Evolutionary conservation across 2,888 invertebrate species (phyloP).

Genomic region (Parapristionchus giblindavisi): DNA sequence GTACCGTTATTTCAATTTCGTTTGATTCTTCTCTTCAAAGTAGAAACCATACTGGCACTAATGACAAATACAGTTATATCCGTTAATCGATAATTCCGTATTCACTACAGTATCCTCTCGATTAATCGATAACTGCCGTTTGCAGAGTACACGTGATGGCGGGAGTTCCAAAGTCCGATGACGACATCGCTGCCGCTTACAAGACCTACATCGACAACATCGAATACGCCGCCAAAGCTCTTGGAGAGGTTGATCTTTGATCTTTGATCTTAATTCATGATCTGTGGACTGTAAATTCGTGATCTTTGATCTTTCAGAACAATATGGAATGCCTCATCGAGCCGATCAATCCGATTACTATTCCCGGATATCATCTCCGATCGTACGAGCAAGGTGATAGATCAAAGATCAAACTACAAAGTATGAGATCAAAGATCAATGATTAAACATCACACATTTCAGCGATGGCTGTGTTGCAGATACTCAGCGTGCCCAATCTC

Average conservation of each 20-base stretch:
- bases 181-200: conserved; percentile 3
- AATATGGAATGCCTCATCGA: conserved; percentile 86
- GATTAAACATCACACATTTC: too few relatives aligned
- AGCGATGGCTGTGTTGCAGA: too few relatives aligned
- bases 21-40: too few relatives aligned
- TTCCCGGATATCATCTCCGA: conserved; percentile 88
- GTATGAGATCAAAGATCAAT: too few relatives aligned
- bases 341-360: conserved; percentile 86
- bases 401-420: conserved; percentile 44
- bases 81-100: not conserved
- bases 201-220: conserved; percentile 81
- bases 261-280: too few relatives aligned
- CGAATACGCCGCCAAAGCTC: conserved; percentile 78
- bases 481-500: conserved; percentile 13
- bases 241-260: conserved; percentile 76
- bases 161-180: conserved; percentile 72
- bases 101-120: not conserved
- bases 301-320: conserved; percentile 71
- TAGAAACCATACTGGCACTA: too few relatives aligned
- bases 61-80: too few relatives aligned
- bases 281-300: not conserved
- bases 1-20: too few relatives aligned
- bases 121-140: too few relatives aligned
- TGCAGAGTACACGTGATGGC: conserved; percentile 88
- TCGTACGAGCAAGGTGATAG: conserved; percentile 84